Evolutionary conservation across 2,797 vertebrate genomes (phyloP).

Genomic region (Pteronotus mesoamericanus): DNA sequence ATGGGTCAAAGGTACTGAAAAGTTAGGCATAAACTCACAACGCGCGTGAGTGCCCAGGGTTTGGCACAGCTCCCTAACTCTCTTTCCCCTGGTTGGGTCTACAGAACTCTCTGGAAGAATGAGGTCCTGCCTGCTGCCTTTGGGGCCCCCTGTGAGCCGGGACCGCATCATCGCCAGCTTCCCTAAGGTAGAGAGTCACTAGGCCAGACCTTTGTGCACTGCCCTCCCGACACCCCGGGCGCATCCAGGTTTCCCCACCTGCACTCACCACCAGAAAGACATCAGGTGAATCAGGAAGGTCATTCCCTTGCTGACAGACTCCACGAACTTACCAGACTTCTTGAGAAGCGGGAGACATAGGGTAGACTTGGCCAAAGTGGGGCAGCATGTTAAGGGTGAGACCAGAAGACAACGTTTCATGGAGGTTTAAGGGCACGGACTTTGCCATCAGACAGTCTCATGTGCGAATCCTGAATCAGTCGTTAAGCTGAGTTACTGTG

Average conservation of each 20-base stretch:
- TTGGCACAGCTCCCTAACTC: background rate
- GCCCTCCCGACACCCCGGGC: background rate
- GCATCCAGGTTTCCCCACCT: background rate
- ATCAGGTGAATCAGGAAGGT: background rate
- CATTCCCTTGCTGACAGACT: background rate
- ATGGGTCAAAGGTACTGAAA: background rate
- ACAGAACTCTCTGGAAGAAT: constrained; percentile 65
- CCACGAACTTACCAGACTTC: background rate
- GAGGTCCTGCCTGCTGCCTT: constrained; percentile 78
- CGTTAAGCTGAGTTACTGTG: background rate
- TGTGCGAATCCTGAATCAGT: background rate
- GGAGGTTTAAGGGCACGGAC: background rate
- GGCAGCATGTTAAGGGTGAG: background rate
- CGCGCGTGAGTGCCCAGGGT: background rate
- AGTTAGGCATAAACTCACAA: background rate
- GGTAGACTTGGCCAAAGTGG: background rate
- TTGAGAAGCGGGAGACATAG: background rate
- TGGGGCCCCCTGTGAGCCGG: constrained; percentile 83
- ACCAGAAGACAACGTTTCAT: background rate
- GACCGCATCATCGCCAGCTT: constrained; percentile 87
- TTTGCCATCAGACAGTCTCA: background rate
- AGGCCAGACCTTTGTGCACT: background rate
- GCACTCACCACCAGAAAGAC: background rate
- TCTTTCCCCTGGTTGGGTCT: background rate
- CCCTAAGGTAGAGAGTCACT: constrained; percentile 84